Conservation (phyloP, 1,140 invertebrate genomes). For the Monochamus saltuarius region DNA sequence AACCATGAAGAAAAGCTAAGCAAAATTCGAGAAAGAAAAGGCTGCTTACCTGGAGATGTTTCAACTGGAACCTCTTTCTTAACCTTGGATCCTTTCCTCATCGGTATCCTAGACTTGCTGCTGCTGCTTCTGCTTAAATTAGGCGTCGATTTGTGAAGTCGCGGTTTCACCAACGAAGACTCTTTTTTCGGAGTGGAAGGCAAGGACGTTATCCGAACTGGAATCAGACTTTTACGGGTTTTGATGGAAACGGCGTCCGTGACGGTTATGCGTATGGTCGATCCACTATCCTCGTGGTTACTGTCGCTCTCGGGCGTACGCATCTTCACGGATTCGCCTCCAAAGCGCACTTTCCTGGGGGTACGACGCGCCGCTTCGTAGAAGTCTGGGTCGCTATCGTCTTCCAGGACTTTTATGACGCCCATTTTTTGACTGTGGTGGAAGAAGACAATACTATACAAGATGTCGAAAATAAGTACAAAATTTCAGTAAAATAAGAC, state of each 20-base stretch:
- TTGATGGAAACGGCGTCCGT: conserved; percentile 33
- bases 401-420: conserved; percentile 59
- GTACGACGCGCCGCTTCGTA: conserved; percentile 51
- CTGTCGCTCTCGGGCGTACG: conserved; percentile 79
- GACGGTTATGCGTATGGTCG: conserved; percentile 35
- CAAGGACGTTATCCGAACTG: conserved; percentile 32
- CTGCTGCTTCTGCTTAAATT: conserved; percentile 30
- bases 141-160: conserved; percentile 38
- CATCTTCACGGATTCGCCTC: conserved; percentile 79
- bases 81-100: conserved; percentile 18
- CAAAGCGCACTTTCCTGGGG: conserved; percentile 72
- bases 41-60: no score
- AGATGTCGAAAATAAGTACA: no score
- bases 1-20: no score
- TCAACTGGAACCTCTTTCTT: neutral
- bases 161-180: conserved; percentile 5
- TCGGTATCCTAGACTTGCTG: conserved; percentile 28
- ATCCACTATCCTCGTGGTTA: conserved; percentile 49
- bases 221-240: conserved; percentile 40
- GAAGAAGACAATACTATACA: no score
- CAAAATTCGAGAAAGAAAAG: no score
- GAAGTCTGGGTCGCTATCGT: conserved; percentile 57
- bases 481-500: no score
- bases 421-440: conserved; percentile 32
- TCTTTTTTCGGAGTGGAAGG: conserved; percentile 30